Evolutionary conservation across 2,113 vertebrate species (phyloP), one percentile per base, ranked within the genome.

Genomic region (Fulmarus glacialis): DNA sequence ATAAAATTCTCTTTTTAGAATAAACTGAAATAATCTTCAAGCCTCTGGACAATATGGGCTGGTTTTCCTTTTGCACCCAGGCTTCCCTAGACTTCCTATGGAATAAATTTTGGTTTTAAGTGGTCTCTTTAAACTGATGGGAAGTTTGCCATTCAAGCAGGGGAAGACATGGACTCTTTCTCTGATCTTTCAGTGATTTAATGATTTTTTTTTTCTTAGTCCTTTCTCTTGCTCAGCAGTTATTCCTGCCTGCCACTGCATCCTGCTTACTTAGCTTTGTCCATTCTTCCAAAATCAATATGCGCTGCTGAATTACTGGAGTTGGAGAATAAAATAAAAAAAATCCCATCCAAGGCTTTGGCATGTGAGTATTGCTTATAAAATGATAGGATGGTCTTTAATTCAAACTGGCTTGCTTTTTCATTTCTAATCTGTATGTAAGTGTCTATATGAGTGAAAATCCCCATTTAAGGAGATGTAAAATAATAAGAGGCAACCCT

Each of bases 261-360:
- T 92, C 66, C 70, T 79, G 40, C 77, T 85, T 66, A 8, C 72
- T 87, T 91, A 75, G 77, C 70, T 71, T 64, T 82, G 73, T 63
- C 78, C 17, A 8, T 62, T 92, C 71, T 94, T 85, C 87, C 58
- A 87, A 80, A 94, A 94, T 95, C 94, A 93, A 77, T 87, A 87
- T 45, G 23, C 4, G 6, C 58, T 80, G 45, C 45, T 95, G 53
- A 72, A 87, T 75, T 67, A 80, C 48, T 84, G 68, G 21, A 67
- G 19, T 40, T 68, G 2, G 29, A 93, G 36, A 85, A 75, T 38
- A 43, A 74, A 90, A 50, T 13, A 32, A 75, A 87, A 68, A 32
- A 82, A 85, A 83, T 53, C 58, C 48, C 19, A 5, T 85, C 48
- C 4, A 14, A 88, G 71, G 8, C 45, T 93, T 91, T 72, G 67